phyloP scores from a whole-genome alignment of 1,140 invertebrate genomes.

The Nebria ingens region DNA sequence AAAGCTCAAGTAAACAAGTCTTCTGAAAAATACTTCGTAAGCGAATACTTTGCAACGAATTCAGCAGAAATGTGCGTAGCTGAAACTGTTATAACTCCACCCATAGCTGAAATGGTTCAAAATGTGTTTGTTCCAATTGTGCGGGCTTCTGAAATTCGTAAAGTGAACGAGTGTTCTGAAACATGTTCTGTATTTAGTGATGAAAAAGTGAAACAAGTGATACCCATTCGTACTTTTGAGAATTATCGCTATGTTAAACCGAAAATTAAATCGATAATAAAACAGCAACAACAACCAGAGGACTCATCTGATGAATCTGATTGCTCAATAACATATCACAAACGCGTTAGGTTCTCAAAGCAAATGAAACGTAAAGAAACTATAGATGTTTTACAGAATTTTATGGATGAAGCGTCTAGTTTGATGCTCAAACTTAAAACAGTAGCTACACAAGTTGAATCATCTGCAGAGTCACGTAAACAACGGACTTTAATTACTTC shows the following conservation, averaged over 20 bases:
- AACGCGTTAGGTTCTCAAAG: conserved; percentile 25
- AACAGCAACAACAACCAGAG: conserved; percentile 9
- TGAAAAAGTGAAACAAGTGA: background rate
- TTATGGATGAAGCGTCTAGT: conserved; percentile 30
- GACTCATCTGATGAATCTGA: background rate
- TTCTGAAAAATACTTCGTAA: background rate
- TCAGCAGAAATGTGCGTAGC: background rate
- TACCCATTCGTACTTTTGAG: background rate
- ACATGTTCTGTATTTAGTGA: background rate
- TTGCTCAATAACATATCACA: background rate
- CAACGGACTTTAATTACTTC: conserved; percentile 25
- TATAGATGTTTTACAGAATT: conserved; percentile 28
- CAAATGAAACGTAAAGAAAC: conserved; percentile 19
- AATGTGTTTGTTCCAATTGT: background rate
- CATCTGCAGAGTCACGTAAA: conserved; percentile 19
- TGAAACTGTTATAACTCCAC: background rate
- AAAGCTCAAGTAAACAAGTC: background rate
- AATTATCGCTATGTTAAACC: background rate
- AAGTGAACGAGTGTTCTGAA: background rate
- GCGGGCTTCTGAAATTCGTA: background rate
- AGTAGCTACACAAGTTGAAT: conserved; percentile 20
- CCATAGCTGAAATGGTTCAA: background rate
- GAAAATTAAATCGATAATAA: conserved; percentile 16
- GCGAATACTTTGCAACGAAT: background rate
- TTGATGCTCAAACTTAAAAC: conserved; percentile 27